Evolutionary conservation across 2,113 vertebrate species (phyloP), one percentile per base, ranked within the genome.

Genomic region (Eulemur rufifrons): DNA sequence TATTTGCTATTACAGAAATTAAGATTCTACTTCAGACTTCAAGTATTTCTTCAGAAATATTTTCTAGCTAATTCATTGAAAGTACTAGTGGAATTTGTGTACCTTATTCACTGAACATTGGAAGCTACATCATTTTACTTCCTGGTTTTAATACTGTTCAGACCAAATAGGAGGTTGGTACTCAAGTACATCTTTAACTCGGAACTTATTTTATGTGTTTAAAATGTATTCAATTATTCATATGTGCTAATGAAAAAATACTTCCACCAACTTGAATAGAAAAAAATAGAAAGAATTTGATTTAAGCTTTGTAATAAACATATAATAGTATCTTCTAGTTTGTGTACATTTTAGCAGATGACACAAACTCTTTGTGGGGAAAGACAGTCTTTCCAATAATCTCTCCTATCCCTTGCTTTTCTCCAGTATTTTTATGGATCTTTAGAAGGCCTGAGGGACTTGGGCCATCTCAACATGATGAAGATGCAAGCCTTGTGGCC

Each of bases 21-120:
- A 87, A 73, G 21, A 66, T 88, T 76, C 45, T 91, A 63, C 10
- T 64, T 83, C 27, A 77, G 37, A 94, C 64, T 74, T 32, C 39
- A 94, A 42, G 9, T 71, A 85, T 74, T 85, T 97, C 39, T 92
- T 80, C 37, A 88, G 63, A 80, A 71, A 50, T 85, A 63, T 59
- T 95, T 71, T 64, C 63, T 84, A 59, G 23, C 13, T 91, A 71
- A 76, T 54, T 89, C 69, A 66, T 23, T 89, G 17, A 84, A 61
- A 42, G 6, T 50, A 20, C 32, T 25, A 20, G 23, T 59, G 32
- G 69, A 39, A 80, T 89, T 80, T 78, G 17, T 92, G 66, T 83
- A 37, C 10, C 20, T 85, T 21, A 74, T 88, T 97, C 34, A 68
- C 47, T 91, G 27, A 23, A 84, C 37, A 73, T 61, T 94, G 37